Conservation (phyloP, 1,140 invertebrate species). For the Apis cerana region DNA sequence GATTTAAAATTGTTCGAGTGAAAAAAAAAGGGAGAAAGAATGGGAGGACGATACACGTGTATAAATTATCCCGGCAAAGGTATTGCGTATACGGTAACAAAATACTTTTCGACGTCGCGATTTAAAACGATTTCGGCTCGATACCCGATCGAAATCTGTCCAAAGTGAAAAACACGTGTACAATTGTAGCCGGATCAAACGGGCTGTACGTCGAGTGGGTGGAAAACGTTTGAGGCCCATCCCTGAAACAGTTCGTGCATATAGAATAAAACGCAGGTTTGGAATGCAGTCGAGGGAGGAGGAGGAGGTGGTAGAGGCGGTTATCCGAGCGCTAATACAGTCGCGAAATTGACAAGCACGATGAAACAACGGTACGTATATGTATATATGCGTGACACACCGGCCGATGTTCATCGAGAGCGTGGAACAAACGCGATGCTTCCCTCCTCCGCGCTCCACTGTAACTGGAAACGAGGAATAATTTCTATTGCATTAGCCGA, state of each 20-base stretch:
- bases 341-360: conserved; percentile 28
- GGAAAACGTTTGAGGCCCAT: background rate
- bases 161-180: background rate
- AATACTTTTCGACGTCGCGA: background rate
- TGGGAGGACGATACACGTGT: too few species aligned
- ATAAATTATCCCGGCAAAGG: background rate
- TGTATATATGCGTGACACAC: conserved; percentile 15
- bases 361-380: background rate
- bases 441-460: background rate
- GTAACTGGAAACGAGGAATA: conserved; percentile 24
- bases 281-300: background rate
- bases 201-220: too few species aligned
- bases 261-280: background rate
- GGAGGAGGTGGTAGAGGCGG: background rate
- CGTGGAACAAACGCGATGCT: background rate
- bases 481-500: conserved; percentile 28
- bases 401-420: conserved; percentile 43
- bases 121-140: background rate
- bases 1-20: too few species aligned
- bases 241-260: background rate
- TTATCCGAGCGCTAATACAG: conserved; percentile 21
- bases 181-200: too few species aligned
- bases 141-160: background rate
- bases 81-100: background rate
- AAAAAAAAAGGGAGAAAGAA: background rate